Percentiles rank a stretch among this genome's conserved stretches.
These are phyloP conservation scores for Cosmorhoe ocellata DNA, from an alignment of 2,888 invertebrate species.

Conservation along the genomic window DNA sequence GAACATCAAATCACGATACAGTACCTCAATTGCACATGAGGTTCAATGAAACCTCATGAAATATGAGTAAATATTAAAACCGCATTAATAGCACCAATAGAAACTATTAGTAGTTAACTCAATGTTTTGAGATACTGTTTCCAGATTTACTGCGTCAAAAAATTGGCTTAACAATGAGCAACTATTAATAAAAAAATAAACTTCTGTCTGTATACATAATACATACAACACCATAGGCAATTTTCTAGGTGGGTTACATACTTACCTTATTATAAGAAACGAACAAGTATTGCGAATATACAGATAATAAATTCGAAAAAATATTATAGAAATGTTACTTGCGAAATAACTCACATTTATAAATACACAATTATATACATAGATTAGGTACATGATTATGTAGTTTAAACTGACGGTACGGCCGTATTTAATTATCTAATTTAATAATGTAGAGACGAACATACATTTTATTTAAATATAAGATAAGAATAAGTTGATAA, in stretches of 20 bases:
- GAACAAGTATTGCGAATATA: constrained; percentile 56
- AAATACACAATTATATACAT: constrained; percentile 25
- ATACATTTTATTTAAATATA: constrained; percentile 8
- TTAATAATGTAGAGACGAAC: background rate
- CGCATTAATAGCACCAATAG: no score
- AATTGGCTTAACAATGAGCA: constrained; percentile 55
- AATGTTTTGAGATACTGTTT: constrained; percentile 15
- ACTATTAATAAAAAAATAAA: constrained; percentile 75
- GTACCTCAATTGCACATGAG: constrained; percentile 10
- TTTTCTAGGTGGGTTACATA: constrained; percentile 69
- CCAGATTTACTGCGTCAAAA: constrained; percentile 28
- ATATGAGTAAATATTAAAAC: no score
- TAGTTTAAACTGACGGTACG: no score
- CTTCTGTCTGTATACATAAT: constrained; percentile 63
- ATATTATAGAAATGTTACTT: constrained; percentile 45
- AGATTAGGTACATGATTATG: no score
- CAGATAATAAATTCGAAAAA: constrained; percentile 50
- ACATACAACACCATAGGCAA: constrained; percentile 59
- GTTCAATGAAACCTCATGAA: no score
- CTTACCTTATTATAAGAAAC: constrained; percentile 40
- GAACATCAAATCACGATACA: constrained; percentile 3
- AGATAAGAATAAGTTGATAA: background rate
- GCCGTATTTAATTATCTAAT: constrained; percentile 14
- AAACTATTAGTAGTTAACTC: no score
- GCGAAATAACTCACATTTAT: constrained; percentile 42